A percentile compares a stretch with the other conserved stretches of the same genome.
Conservation (phyloP, 2,113 vertebrate species). For the Hippocampus guttulatus region DNA sequence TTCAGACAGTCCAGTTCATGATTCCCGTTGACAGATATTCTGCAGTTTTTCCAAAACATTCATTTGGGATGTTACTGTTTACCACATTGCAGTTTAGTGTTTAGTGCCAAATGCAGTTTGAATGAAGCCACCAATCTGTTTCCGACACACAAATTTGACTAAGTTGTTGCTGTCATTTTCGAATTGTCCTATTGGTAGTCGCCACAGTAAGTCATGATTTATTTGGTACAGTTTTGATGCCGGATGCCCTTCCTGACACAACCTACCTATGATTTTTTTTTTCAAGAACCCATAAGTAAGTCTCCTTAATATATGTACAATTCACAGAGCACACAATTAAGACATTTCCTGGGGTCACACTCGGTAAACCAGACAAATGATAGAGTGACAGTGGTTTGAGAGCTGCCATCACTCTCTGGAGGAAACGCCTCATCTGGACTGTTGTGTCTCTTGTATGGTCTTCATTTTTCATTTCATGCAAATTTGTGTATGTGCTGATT, state of each 20-base stretch:
- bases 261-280: too few species aligned
- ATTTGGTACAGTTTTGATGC: too few species aligned
- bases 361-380: conserved; percentile 8
- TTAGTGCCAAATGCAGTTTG: too few species aligned
- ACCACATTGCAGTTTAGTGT: background rate
- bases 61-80: background rate
- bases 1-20: background rate
- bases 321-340: background rate
- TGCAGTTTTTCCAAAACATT: background rate
- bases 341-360: background rate
- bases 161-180: too few species aligned
- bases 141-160: too few species aligned
- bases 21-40: too few species aligned
- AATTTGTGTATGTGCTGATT: conserved; percentile 2
- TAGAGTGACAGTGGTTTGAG: conserved; percentile 5
- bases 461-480: background rate
- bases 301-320: background rate
- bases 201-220: too few species aligned
- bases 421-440: conserved; percentile 12
- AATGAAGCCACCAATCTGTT: too few species aligned
- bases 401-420: conserved; percentile 20
- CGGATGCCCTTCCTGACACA: too few species aligned
- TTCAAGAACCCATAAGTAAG: conserved; percentile 15
- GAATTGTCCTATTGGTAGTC: too few species aligned
- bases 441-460: conserved; percentile 21